Evolutionary conservation across 2,797 vertebrate species (phyloP).

Genomic region (Zenarchopterus dispar): DNA sequence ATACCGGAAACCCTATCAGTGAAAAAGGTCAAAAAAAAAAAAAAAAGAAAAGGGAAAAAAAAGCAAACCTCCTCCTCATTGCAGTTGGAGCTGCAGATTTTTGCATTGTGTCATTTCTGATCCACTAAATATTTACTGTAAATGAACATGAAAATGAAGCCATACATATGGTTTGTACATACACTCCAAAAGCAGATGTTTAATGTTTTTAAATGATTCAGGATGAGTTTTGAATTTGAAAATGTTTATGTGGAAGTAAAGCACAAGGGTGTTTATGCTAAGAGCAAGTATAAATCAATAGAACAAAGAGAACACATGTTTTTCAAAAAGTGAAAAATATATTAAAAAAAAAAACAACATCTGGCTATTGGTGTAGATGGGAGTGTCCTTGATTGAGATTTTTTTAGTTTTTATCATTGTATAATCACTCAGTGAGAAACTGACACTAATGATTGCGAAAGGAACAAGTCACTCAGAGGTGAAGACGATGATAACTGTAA

Average conservation of each 20-base stretch:
- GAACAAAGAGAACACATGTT: conserved; percentile 31
- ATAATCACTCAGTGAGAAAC: conserved; percentile 45
- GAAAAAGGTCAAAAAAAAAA: not conserved
- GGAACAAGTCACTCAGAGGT: conserved; percentile 48
- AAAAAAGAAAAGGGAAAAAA: not conserved
- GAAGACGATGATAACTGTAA: conserved; percentile 55
- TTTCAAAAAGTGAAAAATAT: conserved; percentile 2
- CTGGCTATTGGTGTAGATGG: conserved; percentile 30
- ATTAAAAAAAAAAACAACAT: conserved; percentile 25
- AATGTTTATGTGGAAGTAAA: conserved; percentile 12
- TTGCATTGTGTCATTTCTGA: not conserved
- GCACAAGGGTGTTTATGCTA: not conserved
- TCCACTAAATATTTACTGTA: conserved; percentile 3
- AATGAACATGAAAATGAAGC: not conserved
- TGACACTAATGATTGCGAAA: conserved; percentile 44
- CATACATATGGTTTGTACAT: not conserved
- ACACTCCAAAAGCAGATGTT: not conserved
- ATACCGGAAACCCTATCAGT: too few relatives aligned
- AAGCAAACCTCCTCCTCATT: not conserved
- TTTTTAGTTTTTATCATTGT: conserved; percentile 24
- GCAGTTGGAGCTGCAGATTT: not conserved
- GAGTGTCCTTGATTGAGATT: conserved; percentile 1
- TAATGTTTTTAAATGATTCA: conserved; percentile 10
- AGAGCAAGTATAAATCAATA: conserved; percentile 27
- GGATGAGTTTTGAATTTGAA: not conserved